These are phyloP conservation scores for Eulemur coronatus DNA, from an alignment of 2,797 vertebrate species.

Conservation along the genomic window DNA sequence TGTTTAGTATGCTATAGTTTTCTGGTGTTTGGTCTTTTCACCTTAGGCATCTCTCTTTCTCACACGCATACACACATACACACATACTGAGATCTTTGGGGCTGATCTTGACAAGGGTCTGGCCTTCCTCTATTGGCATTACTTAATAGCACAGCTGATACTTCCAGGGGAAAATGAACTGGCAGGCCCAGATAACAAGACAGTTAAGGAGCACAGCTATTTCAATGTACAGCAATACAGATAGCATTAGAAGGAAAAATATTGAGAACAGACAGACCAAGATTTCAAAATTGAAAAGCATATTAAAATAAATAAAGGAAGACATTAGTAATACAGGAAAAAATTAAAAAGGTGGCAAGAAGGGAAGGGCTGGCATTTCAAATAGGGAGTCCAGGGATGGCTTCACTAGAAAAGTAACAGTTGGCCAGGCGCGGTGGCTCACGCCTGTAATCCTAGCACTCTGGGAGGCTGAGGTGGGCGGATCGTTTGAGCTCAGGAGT, in stretches of 20 bases:
- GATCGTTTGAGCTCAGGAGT: too few species aligned
- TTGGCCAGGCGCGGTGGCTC: too few species aligned
- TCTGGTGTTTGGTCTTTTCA: neutral
- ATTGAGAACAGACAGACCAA: neutral
- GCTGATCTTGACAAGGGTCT: neutral
- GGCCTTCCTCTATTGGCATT: neutral
- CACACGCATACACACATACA: neutral
- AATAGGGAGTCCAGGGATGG: neutral
- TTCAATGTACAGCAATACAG: neutral
- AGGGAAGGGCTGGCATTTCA: neutral
- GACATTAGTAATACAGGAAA: neutral
- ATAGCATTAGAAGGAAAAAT: constrained; percentile 17
- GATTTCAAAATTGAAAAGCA: neutral
- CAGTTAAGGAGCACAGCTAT: neutral
- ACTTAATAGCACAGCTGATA: neutral
- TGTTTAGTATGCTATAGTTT: neutral
- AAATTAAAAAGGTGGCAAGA: neutral
- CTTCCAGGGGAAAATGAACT: neutral
- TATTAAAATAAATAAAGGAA: neutral
- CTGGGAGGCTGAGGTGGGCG: too few species aligned
- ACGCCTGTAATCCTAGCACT: too few species aligned
- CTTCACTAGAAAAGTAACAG: neutral
- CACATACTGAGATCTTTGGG: neutral
- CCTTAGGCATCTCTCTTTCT: neutral
- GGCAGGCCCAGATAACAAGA: neutral